A percentile compares a stretch with the other conserved stretches of the same genome.
Conservation (phyloP, 2,797 vertebrate species). For the Lutjanus campechanus region DNA sequence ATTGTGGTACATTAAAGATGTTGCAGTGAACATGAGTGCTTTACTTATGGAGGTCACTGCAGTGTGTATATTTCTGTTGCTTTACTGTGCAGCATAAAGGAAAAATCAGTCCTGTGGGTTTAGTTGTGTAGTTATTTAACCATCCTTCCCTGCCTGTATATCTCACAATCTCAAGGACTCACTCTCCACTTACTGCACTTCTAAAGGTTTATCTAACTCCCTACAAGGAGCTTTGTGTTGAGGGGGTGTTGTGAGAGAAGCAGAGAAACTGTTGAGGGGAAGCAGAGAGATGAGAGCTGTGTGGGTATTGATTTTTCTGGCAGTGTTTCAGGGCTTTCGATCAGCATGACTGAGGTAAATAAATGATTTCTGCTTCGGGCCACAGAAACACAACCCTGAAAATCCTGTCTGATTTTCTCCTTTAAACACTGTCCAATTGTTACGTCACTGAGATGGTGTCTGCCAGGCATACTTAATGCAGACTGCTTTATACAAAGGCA, state of each 20-base stretch:
- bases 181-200: constrained; percentile 24
- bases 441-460: constrained; percentile 42
- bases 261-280: constrained; percentile 17
- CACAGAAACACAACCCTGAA: constrained; percentile 50
- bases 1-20: constrained; percentile 8
- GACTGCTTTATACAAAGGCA: constrained; percentile 28
- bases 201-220: constrained; percentile 62
- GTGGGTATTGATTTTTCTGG: constrained; percentile 61
- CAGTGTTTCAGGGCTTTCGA: constrained; percentile 47
- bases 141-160: constrained; percentile 29
- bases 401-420: constrained; percentile 45
- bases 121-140: constrained; percentile 21
- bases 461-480: constrained; percentile 22
- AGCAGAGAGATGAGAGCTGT: constrained; percentile 31
- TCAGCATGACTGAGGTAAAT: constrained; percentile 63
- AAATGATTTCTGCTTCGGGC: constrained; percentile 54
- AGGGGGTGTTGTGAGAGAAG: constrained; percentile 33
- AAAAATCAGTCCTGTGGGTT: constrained; percentile 17
- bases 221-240: constrained; percentile 45
- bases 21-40: neutral
- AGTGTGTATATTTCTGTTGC: constrained; percentile 14
- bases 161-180: constrained; percentile 37
- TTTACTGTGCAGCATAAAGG: constrained; percentile 15
- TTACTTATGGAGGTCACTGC: constrained; percentile 13
- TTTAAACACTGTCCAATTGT: constrained; percentile 53